Evolutionary conservation across 2,888 invertebrate species (phyloP), one percentile per base, ranked within the genome.

Genomic region (Arrhopalites spinosus): DNA sequence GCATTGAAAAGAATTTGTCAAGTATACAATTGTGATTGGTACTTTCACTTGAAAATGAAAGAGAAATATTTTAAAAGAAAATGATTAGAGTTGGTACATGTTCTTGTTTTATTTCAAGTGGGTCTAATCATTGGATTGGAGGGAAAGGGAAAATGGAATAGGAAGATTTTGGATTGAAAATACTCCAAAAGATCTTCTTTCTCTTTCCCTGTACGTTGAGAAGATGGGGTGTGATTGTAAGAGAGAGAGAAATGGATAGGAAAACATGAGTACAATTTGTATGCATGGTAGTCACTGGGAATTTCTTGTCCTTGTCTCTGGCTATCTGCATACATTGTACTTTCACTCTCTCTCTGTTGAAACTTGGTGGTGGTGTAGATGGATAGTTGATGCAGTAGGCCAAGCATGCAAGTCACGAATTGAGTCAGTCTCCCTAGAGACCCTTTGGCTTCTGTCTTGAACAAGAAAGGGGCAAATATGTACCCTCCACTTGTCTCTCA

Each of bases 401-500:
- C 61, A 72, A 72, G 71, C 66, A 74, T 78, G 76, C 78, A 74
- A 78, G 78, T 78, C 78, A 76, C 75, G 76, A 76, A 70, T 74
- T 59, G 74, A 74, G 66, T 66, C 30, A 68, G 71, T 56, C 29
- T 56, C 78, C 74, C 76, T 43, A 15, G 78, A 78, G 78, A 76
- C 76, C 78, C 78, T 76, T 78, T 76, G 70, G 70, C 75, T 75
- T 56, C 61, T 63, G 61, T 68, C 61, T 43, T 43, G 69, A 27
- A 61, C 36, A 36, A 63, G 59, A 15, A 1, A 15, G 59, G 59
- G 72, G 36, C 59, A 64, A 63, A 63, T 59, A 59, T 59, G 59
- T 59, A 27, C 25, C 27, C 53, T 53, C 53, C n/a, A 61, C 61
- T 43, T 27, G 43, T 47, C 45, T 69, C 45, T 69, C 29, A 23